Conservation (phyloP, 2,113 vertebrate species). For the Sapayoa aenigma region DNA sequence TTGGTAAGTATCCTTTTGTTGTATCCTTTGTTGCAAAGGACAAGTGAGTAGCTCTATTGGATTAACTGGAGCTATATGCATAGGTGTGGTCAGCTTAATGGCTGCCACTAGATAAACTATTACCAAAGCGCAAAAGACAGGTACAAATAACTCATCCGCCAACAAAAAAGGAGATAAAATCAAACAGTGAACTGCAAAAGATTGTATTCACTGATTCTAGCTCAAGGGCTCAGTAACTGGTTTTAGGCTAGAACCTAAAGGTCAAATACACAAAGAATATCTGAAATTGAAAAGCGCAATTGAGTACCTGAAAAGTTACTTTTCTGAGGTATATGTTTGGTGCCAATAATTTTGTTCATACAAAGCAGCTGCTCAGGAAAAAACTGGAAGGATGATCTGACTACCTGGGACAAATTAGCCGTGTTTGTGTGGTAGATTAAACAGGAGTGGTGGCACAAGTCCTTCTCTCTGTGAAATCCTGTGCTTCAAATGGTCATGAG, state of each 20-base stretch:
- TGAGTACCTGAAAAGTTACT: neutral
- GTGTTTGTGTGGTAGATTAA: neutral
- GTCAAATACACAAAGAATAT: neutral
- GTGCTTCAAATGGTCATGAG: rapidly evolving
- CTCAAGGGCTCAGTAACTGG: neutral
- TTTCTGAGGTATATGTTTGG: neutral
- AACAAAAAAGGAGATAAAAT: neutral
- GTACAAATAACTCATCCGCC: neutral
- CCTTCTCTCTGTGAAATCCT: neutral
- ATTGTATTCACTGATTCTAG: neutral
- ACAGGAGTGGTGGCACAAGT: neutral
- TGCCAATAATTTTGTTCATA: neutral
- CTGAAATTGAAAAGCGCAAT: neutral
- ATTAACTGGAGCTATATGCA: neutral
- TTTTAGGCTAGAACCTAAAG: neutral
- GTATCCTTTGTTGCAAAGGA: neutral
- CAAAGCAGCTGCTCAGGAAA: neutral
- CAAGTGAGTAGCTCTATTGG: neutral
- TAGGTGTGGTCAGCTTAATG: neutral
- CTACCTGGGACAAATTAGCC: neutral
- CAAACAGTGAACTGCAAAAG: neutral
- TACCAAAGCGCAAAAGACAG: neutral
- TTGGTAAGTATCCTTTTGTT: neutral
- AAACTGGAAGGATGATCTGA: neutral
- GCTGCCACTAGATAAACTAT: neutral